phyloP scores from a whole-genome alignment of 1,140 invertebrate genomes.

The Ips typographus region DNA sequence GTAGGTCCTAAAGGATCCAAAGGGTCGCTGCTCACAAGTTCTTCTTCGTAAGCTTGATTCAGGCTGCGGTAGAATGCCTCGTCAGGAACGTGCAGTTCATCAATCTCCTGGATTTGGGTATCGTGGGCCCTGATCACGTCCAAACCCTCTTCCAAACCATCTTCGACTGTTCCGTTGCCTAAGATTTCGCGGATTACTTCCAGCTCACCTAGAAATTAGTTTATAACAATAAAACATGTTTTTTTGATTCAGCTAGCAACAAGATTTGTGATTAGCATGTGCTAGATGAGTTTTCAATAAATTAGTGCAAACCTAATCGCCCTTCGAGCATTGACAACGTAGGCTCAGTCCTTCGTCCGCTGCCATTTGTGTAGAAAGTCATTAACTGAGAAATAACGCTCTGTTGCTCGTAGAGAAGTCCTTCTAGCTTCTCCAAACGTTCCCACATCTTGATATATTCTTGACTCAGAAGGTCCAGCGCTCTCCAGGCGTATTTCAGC shows the following conservation, averaged over 20 bases:
- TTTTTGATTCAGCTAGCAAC: neutral
- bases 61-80: conserved; percentile 87
- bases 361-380: conserved; percentile 66
- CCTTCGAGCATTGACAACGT: conserved; percentile 36
- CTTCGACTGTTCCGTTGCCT: conserved; percentile 62
- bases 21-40: conserved; percentile 66
- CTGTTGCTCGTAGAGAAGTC: conserved; percentile 85
- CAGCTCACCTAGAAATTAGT: conserved; percentile 49
- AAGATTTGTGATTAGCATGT: neutral
- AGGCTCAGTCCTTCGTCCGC: conserved; percentile 39
- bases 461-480: conserved; percentile 84
- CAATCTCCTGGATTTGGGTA: conserved; percentile 56
- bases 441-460: conserved; percentile 96
- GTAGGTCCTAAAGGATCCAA: conserved; percentile 56
- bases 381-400: conserved; percentile 87
- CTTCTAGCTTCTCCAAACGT: conserved; percentile 86
- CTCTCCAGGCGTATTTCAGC: conserved; percentile 87
- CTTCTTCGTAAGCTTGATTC: conserved; percentile 83
- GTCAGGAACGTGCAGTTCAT: conserved; percentile 65
- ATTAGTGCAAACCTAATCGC: conserved; percentile 23
- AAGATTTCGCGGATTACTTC: conserved; percentile 63
- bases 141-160: conserved; percentile 62
- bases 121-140: conserved; percentile 51
- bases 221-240: conserved; percentile 20
- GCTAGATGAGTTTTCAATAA: neutral